Percentiles rank a stretch among this genome's conserved stretches.
Evolutionary conservation across 1,140 invertebrate genomes (phyloP).

Genomic region (Scaptomyza hsui): DNA sequence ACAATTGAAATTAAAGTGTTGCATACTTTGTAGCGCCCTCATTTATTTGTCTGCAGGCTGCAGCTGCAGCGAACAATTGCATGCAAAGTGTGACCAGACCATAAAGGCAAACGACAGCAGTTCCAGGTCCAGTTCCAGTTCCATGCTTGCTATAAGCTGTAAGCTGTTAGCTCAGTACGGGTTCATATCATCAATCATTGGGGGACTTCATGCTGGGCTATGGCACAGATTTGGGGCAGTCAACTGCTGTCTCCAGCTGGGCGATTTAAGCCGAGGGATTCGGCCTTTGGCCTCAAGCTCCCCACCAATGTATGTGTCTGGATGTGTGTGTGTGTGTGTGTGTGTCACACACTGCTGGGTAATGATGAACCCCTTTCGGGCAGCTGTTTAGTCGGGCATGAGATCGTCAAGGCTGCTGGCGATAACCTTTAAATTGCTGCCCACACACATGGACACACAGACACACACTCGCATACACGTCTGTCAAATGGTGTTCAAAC

Average conservation of each 20-base stretch:
- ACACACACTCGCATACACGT: background rate
- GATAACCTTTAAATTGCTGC: slow-evolving; percentile 76
- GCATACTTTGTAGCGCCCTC: slow-evolving; percentile 9
- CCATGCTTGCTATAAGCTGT: background rate
- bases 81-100: slow-evolving; percentile 12
- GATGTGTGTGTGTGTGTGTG: background rate
- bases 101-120: slow-evolving; percentile 2
- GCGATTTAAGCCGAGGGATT: slow-evolving; percentile 26
- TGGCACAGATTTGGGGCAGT: slow-evolving; percentile 26
- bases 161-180: background rate
- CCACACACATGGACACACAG: slow-evolving; percentile 30
- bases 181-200: slow-evolving; percentile 70
- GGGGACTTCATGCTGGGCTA: slow-evolving; percentile 35
- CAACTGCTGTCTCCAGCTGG: slow-evolving; percentile 27
- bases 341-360: slow-evolving; percentile 34
- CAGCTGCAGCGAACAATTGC: slow-evolving; percentile 7
- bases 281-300: slow-evolving; percentile 3
- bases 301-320: background rate
- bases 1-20: slow-evolving; percentile 14
- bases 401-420: slow-evolving; percentile 73
- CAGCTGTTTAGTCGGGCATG: slow-evolving; percentile 67
- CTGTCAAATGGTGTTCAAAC: slow-evolving; percentile 39
- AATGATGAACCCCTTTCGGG: slow-evolving; percentile 54
- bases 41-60: background rate
- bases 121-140: background rate